Conservation (phyloP, 2,113 vertebrate genomes). For the Herpetotheres cachinnans region DNA sequence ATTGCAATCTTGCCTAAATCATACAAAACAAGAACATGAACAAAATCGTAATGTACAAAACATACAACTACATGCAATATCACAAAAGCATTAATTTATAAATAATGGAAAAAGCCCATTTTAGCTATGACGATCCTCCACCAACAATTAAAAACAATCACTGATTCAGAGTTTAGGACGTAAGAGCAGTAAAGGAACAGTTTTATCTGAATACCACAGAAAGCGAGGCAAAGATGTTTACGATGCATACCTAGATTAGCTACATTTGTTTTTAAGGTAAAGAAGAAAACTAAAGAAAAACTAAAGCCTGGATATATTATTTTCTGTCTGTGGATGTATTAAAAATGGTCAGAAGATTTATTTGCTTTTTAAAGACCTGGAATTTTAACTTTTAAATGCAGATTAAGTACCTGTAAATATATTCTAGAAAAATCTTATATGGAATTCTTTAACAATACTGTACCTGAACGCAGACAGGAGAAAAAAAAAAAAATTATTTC, state of each 20-base stretch:
- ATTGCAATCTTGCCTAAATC: constrained; percentile 75
- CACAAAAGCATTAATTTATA: not conserved
- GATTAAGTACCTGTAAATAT: not conserved
- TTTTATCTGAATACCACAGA: not conserved
- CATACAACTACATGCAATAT: not conserved
- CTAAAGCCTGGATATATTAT: not conserved
- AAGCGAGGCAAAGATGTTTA: not conserved
- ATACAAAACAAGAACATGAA: not conserved
- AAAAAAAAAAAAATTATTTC: not conserved
- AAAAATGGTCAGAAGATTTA: not conserved
- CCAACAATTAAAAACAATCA: not conserved
- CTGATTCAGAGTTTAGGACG: not conserved
- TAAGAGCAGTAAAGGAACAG: not conserved
- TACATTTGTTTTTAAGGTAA: not conserved
- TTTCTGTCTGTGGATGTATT: not conserved
- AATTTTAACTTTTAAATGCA: not conserved
- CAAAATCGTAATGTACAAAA: not conserved
- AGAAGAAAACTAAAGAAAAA: not conserved
- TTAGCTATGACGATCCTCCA: not conserved
- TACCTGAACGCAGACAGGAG: not conserved
- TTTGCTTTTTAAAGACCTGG: not conserved
- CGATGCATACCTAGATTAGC: not conserved
- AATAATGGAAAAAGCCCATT: not conserved
- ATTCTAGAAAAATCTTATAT: not conserved
- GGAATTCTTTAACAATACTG: not conserved